These are phyloP conservation scores for Brassicogethes aeneus DNA, from an alignment of 2,888 invertebrate genomes.

Conservation along the genomic window DNA sequence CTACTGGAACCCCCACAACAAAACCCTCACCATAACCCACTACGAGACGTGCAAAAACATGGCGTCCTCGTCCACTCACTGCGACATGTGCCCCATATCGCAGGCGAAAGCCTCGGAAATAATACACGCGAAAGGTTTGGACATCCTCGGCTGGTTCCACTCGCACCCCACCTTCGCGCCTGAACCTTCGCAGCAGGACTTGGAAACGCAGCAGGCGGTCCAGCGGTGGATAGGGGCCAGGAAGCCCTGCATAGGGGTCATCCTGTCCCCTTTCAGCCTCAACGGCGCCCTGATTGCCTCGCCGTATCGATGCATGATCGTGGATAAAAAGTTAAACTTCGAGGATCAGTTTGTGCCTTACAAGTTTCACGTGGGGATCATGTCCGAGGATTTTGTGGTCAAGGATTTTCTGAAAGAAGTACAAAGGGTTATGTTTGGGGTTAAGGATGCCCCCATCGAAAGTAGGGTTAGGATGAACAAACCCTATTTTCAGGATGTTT, in stretches of 20 bases:
- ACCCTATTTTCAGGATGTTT: conserved; percentile 45
- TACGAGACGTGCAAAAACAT: conserved; percentile 59
- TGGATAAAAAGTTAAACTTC: conserved; percentile 36
- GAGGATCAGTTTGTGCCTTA: conserved; percentile 42
- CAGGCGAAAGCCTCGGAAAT: conserved; percentile 53
- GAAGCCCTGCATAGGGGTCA: conserved; percentile 54
- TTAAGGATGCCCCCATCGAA: conserved; percentile 24
- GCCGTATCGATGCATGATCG: conserved; percentile 48
- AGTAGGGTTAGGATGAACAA: conserved; percentile 34
- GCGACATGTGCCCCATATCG: conserved; percentile 70
- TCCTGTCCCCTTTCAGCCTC: conserved; percentile 56
- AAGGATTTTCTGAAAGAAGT: conserved; percentile 38
- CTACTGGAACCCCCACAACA: conserved; percentile 31
- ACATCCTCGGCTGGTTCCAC: conserved; percentile 68
- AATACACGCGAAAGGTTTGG: conserved; percentile 40
- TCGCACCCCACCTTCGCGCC: conserved; percentile 66
- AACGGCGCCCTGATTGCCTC: conserved; percentile 45
- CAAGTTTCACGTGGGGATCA: conserved; percentile 44
- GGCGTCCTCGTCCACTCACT: conserved; percentile 55
- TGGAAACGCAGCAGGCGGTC: conserved; percentile 54
- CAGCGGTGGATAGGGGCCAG: conserved; percentile 47
- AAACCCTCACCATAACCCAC: conserved; percentile 40
- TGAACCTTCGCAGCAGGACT: conserved; percentile 60
- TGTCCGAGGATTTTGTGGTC: conserved; percentile 35
- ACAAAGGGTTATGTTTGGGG: conserved; percentile 28